Base-by-base conservation (phyloP, 2,797 vertebrate species). In the Hafferia zeledoni region DNA sequence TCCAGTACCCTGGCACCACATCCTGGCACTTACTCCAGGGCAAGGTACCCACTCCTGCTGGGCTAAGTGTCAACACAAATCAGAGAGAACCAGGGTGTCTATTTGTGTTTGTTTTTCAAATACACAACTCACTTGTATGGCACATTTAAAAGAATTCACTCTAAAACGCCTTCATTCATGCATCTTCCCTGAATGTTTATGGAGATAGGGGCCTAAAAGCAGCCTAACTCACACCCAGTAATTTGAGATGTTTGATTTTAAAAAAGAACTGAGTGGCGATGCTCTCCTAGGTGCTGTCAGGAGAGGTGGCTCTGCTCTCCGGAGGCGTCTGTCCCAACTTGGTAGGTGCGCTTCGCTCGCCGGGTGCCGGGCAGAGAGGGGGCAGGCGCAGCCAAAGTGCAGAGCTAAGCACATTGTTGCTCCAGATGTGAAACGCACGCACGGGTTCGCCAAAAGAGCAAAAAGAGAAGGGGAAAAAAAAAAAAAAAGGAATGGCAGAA, bases 351-450 rank as follows among this genome's bases (percentile, higher is more conserved):
- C 9, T 71, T 50, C 20, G 71, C 17, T 49, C 61, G 28, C 80
- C 14, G 57, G 27, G 52, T 3, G 79, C 72, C 18, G 69, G 59
- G 68, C 86, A 87, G 44, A 33, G 65, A 11, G 31, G 41, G 68
- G 77, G 63, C 83, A 41, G 90, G 76, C 50, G 12, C 55, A 31
- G 63, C 65, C 72, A 13, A 89, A 89, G 17, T 83, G 91, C 90
- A 59, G 25, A 96, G 94, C 94, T 93, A 67, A 94, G 88, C 92
- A 91, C 80, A 79, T 89, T 60, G 79, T 1, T 79, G 77, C 86
- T 91, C 89, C 95, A 89, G 90, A 91, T 72, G 92, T 22, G 82
- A 80, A 59, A 77, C 18, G 72, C 67, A 19, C 60, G 25, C 71
- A 16, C 33, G 52, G 64, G 16, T 13, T 53, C 33, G 83, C 85